Conservation (phyloP, 2,888 invertebrate species). For the Apantesis nais region DNA sequence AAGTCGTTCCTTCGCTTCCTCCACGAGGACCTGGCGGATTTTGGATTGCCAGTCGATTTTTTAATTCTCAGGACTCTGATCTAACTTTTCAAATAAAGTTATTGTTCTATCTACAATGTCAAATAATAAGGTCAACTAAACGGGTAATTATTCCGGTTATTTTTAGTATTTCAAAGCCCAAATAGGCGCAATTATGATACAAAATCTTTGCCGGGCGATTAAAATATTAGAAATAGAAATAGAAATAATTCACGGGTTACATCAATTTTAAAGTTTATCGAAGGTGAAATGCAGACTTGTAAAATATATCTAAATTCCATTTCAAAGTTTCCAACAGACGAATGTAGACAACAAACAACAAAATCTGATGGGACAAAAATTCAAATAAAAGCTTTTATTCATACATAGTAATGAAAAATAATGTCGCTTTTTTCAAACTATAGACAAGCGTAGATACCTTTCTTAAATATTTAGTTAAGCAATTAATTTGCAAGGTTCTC, state of each 20-base stretch:
- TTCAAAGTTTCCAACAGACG: neutral
- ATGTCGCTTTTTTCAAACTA: too few relatives aligned
- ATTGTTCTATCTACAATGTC: neutral
- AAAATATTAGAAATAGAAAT: too few relatives aligned
- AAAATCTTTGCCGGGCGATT: slow-evolving; percentile 5
- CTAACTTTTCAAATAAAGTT: neutral
- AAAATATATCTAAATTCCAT: neutral
- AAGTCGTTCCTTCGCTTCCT: too few relatives aligned
- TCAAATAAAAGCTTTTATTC: neutral
- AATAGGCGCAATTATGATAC: neutral
- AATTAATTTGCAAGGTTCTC: too few relatives aligned
- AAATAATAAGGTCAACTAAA: neutral
- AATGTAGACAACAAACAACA: neutral
- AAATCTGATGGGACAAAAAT: neutral
- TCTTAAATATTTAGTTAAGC: too few relatives aligned
- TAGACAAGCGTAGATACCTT: too few relatives aligned
- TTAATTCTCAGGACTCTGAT: too few relatives aligned
- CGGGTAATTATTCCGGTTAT: neutral
- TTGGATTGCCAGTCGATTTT: too few relatives aligned
- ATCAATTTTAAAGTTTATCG: slow-evolving; percentile 15
- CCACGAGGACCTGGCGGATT: too few relatives aligned
- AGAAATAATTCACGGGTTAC: slow-evolving; percentile 5
- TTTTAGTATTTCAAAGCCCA: neutral
- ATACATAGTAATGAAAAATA: too few relatives aligned
- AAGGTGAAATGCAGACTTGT: slow-evolving; percentile 5